These are phyloP conservation scores for Allobates femoralis DNA, from an alignment of 2,797 vertebrate species.

Conservation along the genomic window DNA sequence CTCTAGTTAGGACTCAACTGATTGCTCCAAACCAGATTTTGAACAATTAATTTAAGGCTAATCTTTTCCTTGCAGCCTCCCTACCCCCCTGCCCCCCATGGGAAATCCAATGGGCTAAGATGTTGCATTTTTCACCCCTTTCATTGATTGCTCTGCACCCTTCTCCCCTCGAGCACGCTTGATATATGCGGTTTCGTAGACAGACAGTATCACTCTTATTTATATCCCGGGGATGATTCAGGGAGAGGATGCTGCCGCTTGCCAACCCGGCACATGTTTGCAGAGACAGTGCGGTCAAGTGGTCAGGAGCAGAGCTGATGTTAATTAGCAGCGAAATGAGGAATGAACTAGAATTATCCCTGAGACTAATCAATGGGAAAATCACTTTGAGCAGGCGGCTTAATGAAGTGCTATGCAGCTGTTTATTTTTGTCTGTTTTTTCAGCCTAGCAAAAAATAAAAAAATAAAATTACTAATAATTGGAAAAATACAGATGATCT, in stretches of 20 bases:
- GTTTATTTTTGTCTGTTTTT: conserved; percentile 85
- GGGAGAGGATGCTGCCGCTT: conserved; percentile 67
- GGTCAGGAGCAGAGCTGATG: conserved; percentile 85
- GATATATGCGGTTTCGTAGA: not conserved
- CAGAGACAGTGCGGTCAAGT: conserved; percentile 81
- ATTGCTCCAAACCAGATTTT: not conserved
- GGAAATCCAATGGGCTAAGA: not conserved
- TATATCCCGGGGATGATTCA: conserved; percentile 55
- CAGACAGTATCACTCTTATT: conserved; percentile 60
- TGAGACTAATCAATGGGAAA: conserved; percentile 97
- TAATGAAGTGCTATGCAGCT: conserved; percentile 87
- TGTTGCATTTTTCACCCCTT: not conserved
- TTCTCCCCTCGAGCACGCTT: not conserved
- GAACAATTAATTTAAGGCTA: not conserved
- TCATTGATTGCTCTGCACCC: not conserved
- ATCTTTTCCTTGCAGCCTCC: not conserved
- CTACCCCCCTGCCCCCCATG: not conserved
- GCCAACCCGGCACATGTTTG: conserved; percentile 75
- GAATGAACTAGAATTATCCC: conserved; percentile 93
- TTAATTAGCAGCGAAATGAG: conserved; percentile 92
- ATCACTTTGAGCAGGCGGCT: conserved; percentile 85
- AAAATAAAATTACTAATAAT: conserved; percentile 72
- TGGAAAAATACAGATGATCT: conserved; percentile 65
- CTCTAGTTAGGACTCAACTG: not conserved
- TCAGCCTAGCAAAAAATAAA: conserved; percentile 69